These are phyloP conservation scores for Diplolepis rosae DNA, from an alignment of 2,888 invertebrate species.

Conservation along the genomic window DNA sequence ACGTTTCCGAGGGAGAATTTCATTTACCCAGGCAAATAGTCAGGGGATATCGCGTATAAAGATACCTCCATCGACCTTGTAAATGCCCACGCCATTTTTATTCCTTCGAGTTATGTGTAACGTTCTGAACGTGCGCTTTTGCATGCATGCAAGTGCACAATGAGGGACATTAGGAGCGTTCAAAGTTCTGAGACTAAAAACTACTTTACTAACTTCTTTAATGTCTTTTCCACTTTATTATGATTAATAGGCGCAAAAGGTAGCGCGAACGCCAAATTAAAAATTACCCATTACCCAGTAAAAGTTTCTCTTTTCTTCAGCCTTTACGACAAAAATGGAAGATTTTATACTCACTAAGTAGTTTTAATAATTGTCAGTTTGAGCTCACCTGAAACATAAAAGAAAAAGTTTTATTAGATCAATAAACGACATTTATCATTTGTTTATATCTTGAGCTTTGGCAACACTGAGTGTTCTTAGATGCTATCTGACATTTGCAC, in stretches of 20 bases:
- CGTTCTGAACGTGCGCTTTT: not conserved
- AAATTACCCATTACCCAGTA: not conserved
- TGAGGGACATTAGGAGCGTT: constrained; percentile 8
- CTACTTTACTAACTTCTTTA: constrained; percentile 20
- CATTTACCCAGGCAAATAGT: constrained; percentile 3
- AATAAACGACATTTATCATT: no score
- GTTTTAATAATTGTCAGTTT: not conserved
- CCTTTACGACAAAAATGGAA: not conserved
- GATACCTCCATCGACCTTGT: not conserved
- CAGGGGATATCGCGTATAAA: not conserved
- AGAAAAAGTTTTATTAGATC: not conserved
- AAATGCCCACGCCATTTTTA: not conserved
- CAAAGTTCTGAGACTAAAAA: constrained; percentile 23
- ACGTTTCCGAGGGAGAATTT: constrained; percentile 10
- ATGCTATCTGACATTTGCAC: no score
- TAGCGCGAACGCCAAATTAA: constrained; percentile 10
- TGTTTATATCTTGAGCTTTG: no score
- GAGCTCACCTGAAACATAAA: not conserved
- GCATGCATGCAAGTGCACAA: not conserved
- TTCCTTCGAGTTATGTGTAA: not conserved
- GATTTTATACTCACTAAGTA: not conserved
- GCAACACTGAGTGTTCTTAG: no score
- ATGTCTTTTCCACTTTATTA: constrained; percentile 22
- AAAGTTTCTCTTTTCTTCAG: not conserved
- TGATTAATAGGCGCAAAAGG: constrained; percentile 17